These are phyloP conservation scores for Drosophila maculinotata DNA, from an alignment of 2,888 invertebrate species.

Conservation along the genomic window DNA sequence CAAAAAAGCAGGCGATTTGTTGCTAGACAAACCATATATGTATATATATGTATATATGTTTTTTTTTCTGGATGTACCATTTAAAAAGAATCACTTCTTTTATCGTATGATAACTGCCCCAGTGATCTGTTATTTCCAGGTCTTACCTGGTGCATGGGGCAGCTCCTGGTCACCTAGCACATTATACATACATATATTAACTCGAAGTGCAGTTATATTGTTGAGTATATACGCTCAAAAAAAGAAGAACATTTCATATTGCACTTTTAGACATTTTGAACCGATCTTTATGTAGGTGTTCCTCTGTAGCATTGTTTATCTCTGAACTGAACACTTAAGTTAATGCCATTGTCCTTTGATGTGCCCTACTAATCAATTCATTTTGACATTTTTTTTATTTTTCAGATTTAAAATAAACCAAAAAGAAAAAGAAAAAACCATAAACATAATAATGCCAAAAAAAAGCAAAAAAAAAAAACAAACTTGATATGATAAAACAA, in stretches of 20 bases:
- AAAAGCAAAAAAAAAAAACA: slow-evolving; percentile 20
- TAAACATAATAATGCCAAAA: slow-evolving; percentile 28
- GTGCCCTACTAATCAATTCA: slow-evolving; percentile 49
- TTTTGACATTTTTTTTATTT: slow-evolving; percentile 39
- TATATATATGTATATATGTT: neutral
- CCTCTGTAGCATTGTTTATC: slow-evolving; percentile 38
- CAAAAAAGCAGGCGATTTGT: neutral
- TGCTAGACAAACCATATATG: neutral
- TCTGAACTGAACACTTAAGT: slow-evolving; percentile 45
- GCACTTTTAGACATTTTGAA: too few relatives aligned
- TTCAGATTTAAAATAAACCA: slow-evolving; percentile 63
- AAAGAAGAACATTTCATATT: too few relatives aligned
- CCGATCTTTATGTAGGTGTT: neutral
- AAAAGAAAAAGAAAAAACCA: slow-evolving; percentile 21
- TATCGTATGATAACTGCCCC: neutral
- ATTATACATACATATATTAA: neutral
- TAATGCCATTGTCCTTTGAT: slow-evolving; percentile 51
- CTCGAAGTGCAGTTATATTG: neutral
- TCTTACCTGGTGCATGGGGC: neutral
- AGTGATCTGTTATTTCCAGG: neutral
- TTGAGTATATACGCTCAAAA: too few relatives aligned
- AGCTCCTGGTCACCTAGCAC: neutral
- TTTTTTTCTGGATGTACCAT: too few relatives aligned
- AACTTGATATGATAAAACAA: slow-evolving; percentile 45
- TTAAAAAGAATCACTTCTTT: too few relatives aligned